These are phyloP conservation scores for Halichoerus grypus DNA, from an alignment of 2,113 vertebrate genomes.

Conservation along the genomic window DNA sequence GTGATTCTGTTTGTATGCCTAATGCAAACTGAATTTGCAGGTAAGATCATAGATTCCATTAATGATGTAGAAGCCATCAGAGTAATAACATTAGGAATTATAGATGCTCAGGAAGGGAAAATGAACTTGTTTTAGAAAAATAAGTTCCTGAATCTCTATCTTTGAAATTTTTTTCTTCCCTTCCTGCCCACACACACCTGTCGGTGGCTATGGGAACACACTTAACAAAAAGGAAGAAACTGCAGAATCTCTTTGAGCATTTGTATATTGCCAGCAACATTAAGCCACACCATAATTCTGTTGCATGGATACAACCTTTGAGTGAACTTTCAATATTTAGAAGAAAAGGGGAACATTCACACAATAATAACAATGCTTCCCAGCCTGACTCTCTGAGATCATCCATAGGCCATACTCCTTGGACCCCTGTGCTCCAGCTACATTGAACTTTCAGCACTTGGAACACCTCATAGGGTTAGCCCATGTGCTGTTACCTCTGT, in stretches of 20 bases:
- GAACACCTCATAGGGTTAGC: neutral
- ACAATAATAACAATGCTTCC: neutral
- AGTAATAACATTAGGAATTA: constrained; percentile 46
- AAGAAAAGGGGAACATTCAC: neutral
- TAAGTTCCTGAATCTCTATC: constrained; percentile 24
- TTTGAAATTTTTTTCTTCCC: neutral
- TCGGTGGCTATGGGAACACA: neutral
- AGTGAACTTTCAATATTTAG: neutral
- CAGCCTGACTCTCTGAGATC: neutral
- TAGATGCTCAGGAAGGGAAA: neutral
- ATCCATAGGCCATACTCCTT: neutral
- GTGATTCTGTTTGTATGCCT: constrained; percentile 26
- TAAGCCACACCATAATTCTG: neutral
- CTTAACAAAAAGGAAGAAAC: constrained; percentile 38
- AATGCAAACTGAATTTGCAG: constrained; percentile 58
- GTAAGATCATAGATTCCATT: constrained; percentile 42
- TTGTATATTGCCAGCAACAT: neutral
- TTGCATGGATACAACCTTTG: neutral
- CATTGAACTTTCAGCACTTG: neutral
- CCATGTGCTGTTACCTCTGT: neutral
- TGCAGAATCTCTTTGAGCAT: neutral
- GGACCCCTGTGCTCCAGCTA: neutral
- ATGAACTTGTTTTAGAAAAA: constrained; percentile 49
- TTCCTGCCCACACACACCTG: neutral
- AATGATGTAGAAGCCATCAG: constrained; percentile 11